Evolutionary conservation across 2,797 vertebrate genomes (phyloP), one percentile per base, ranked within the genome.

Genomic region (Gila robusta): DNA sequence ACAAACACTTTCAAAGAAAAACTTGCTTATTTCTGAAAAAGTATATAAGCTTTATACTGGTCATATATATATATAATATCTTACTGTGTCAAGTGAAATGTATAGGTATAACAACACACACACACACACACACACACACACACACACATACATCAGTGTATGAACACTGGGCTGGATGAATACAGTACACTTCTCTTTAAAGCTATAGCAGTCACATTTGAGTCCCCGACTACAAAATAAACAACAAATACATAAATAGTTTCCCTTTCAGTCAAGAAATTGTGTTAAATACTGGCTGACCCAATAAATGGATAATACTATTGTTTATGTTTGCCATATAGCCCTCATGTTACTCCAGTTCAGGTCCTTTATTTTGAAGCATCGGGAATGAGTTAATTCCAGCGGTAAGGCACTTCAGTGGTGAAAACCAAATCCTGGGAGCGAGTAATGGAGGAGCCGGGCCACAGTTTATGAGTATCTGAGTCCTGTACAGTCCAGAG

Each of bases 61-160:
- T 93, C 90, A 94, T 95, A 95, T 95, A 95, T 95, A 94, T 95
- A 95, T 95, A 95, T 95, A 94, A 92, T 91, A 90, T 83, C 86
- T 88, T 83, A 88, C 84, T 78, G 91, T 23, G 62, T 91, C 91
- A 91, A 90, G 87, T 92, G 89, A 92, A 91, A 93, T 91, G 66
- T 92, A 86, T 72, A 87, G n/a, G 82, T 79, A 82, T 17, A 64
- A 74, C 59, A 69, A 41, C 9, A 49, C 47, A 49, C 47, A 49
- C 47, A 49, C 47, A 47, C n/a, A 49, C 47, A 49, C 47, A 47
- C n/a, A 37, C 4, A 32, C 70, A 37, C 80, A 80, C 26, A 37
- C 4, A 37, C 70, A 37, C n/a, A 35, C 4, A 32, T 66, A 37
- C 74, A 79, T 62, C 79, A 92, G 88, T 88, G 28, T 81, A 54